These are phyloP conservation scores for Meles meles DNA, from an alignment of 2,113 vertebrate genomes.

Conservation along the genomic window DNA sequence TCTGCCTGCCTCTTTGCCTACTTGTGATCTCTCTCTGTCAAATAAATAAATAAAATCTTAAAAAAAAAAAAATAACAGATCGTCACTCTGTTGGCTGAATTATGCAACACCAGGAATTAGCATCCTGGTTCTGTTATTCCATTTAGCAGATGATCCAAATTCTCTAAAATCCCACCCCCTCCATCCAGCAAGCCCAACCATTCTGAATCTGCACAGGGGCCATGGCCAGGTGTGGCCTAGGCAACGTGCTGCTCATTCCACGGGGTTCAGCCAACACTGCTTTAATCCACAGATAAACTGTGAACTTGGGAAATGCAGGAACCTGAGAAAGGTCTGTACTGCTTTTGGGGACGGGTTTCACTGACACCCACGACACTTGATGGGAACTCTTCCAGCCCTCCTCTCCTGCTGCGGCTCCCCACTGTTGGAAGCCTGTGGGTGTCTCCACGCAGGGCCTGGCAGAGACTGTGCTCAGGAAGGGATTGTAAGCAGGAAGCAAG, in stretches of 20 bases:
- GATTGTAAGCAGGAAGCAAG: neutral
- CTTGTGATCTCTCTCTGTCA: too few species aligned
- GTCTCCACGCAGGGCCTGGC: neutral
- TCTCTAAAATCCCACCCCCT: neutral
- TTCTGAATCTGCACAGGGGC: neutral
- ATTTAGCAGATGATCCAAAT: neutral
- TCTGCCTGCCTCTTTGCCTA: too few species aligned
- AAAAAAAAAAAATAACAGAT: conserved; percentile 1
- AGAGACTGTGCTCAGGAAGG: neutral
- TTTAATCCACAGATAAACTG: neutral
- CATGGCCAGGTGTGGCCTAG: neutral
- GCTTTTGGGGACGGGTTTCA: neutral
- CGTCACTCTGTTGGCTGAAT: neutral
- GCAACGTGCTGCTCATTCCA: neutral
- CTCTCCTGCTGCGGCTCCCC: neutral
- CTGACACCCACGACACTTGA: neutral
- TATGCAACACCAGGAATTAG: neutral
- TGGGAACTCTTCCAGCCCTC: neutral
- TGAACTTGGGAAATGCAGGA: neutral
- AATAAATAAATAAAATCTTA: too few species aligned
- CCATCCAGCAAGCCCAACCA: neutral
- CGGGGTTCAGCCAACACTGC: neutral
- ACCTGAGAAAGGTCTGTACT: neutral
- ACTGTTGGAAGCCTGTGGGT: neutral
- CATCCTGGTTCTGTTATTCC: neutral